Evolutionary conservation across 1,140 invertebrate genomes (phyloP), one percentile per base, ranked within the genome.

Genomic region (Chelonus insularis): DNA sequence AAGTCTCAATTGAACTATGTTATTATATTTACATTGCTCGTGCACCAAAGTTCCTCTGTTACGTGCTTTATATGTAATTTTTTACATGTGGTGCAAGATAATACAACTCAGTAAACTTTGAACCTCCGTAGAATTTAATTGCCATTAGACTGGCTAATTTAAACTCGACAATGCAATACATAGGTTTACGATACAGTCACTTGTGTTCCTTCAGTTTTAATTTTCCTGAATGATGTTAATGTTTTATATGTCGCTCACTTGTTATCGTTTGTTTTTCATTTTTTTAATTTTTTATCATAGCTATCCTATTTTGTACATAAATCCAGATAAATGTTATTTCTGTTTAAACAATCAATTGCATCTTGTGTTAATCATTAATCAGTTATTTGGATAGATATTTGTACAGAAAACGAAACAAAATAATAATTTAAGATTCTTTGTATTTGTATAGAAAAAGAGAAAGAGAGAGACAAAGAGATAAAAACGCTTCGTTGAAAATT

Each of bases 91-190:
- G 32, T 34, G 58, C 37, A 45, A 54, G 14, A 60, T 52, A 52
- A 37, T 29, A 25, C 14, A 34, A 36, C 34, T 36, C 34, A 34
- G 18, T 21, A 39, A 55, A 55, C 52, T 29, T 37, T 36, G 34
- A 55, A 55, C 29, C 34, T 55, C 52, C 52, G 52, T 55, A 55
- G 52, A 21, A 14, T 43, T 18, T 25, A 25, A 57, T 34, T 32
- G 37, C 55, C 54, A 39, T 51, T 43, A 12, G 39, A 51, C 12
- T 51, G 55, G 47, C 23, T 57, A 58, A 34, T 41, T 41, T 64
- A 64, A 55, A 62, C 48, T 65, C 59, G 25, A 62, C 55, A 58
- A 65, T 62, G 63, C 63, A 65, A 65, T 65, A 65, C 21, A 55
- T 62, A 65, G 55, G 50, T 55, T 61, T 60, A 61, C 29, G 55